Conservation (phyloP, 2,888 invertebrate species). For the Cosmia trapezina region DNA sequence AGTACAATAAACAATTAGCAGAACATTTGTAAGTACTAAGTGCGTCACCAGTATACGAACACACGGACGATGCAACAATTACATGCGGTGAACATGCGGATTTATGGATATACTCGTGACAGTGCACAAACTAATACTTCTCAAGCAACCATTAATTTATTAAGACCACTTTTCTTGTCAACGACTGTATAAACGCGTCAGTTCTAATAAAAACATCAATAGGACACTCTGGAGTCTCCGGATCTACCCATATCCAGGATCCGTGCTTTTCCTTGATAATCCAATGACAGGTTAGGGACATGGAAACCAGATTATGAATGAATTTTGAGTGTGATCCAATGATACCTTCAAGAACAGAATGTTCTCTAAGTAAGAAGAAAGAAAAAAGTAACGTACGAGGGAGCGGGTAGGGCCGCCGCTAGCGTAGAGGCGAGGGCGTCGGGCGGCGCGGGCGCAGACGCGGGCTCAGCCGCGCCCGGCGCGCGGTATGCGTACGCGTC, state of each 20-base stretch:
- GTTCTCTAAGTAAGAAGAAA: conserved; percentile 28
- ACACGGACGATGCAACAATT: conserved; percentile 65
- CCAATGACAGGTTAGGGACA: conserved; percentile 40
- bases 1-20: conserved; percentile 47
- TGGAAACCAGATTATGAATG: conserved; percentile 32
- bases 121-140: conserved; percentile 53
- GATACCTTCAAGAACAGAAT: conserved; percentile 51
- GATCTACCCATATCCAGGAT: conserved; percentile 47
- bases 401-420: conserved; percentile 69
- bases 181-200: not conserved
- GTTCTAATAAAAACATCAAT: conserved; percentile 27
- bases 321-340: conserved; percentile 52
- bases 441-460: conserved; percentile 66
- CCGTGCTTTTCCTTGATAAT: conserved; percentile 27
- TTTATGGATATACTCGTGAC: conserved; percentile 64
- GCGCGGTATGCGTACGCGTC: conserved; percentile 93
- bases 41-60: conserved; percentile 56
- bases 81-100: conserved; percentile 75
- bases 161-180: conserved; percentile 13
- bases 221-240: conserved; percentile 66
- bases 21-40: conserved; percentile 46
- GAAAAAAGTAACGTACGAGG: conserved; percentile 74
- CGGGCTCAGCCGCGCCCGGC: conserved; percentile 76
- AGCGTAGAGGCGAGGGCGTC: conserved; percentile 64
- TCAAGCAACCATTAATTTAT: conserved; percentile 32